Evolutionary conservation across 2,888 invertebrate genomes (phyloP).

Genomic region (Suillia variegata): DNA sequence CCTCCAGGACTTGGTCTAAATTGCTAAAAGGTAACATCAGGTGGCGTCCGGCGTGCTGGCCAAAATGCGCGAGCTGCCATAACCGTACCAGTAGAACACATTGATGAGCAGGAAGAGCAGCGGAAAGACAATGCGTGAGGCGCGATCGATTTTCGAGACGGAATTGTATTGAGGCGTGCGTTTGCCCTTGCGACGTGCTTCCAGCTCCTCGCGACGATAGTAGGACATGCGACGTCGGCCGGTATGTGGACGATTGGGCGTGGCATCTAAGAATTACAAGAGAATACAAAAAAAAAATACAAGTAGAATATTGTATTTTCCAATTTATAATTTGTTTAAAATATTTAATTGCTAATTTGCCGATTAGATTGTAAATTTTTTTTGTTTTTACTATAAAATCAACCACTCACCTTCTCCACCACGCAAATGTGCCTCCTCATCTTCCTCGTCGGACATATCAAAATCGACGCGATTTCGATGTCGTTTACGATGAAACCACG

Average conservation of each 20-base stretch:
- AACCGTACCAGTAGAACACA: constrained; percentile 80
- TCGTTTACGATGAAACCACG: constrained; percentile 34
- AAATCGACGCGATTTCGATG: constrained; percentile 27
- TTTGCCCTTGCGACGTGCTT: constrained; percentile 56
- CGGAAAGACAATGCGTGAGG: constrained; percentile 77
- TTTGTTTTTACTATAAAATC: neutral
- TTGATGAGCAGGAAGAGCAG: constrained; percentile 76
- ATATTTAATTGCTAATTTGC: neutral
- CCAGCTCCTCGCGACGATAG: constrained; percentile 54
- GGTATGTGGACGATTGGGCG: constrained; percentile 23
- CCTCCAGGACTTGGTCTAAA: constrained; percentile 56
- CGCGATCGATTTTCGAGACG: constrained; percentile 79
- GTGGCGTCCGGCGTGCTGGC: constrained; percentile 51
- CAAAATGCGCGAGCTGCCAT: constrained; percentile 63
- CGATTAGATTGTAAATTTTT: neutral
- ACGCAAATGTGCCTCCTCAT: constrained; percentile 53
- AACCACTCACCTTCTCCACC: constrained; percentile 38
- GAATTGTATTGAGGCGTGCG: constrained; percentile 73
- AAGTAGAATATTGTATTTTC: neutral
- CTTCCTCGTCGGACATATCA: constrained; percentile 47
- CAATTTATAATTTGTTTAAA: neutral
- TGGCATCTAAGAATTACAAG: constrained; percentile 20
- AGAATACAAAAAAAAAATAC: constrained; percentile 11
- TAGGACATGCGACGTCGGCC: constrained; percentile 54
- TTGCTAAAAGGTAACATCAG: constrained; percentile 62